Conservation (phyloP, 2,113 vertebrate species). For the Malurus elegans region DNA sequence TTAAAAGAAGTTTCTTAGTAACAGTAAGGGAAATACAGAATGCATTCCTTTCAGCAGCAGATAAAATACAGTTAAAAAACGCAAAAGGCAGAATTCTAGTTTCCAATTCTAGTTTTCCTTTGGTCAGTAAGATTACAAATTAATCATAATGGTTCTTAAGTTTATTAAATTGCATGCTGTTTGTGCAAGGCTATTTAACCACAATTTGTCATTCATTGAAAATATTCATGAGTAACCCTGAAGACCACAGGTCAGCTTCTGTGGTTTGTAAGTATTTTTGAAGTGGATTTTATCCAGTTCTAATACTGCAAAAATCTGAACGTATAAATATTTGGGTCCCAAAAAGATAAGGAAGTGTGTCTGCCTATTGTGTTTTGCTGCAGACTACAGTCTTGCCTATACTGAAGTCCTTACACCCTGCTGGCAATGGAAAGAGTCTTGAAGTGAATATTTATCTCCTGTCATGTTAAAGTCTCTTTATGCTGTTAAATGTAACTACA, state of each 20-base stretch:
- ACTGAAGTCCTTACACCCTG: background rate
- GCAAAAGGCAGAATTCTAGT: background rate
- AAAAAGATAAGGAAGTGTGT: background rate
- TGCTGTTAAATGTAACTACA: background rate
- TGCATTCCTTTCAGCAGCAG: background rate
- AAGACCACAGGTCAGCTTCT: background rate
- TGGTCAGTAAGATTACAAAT: background rate
- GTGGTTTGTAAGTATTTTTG: background rate
- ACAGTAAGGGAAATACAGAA: background rate
- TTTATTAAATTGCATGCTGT: background rate
- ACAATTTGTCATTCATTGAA: background rate
- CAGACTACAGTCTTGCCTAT: background rate
- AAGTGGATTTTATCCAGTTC: background rate
- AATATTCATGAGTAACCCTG: background rate
- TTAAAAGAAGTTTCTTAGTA: background rate
- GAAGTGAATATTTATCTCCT: background rate
- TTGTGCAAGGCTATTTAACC: background rate
- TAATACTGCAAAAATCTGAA: background rate
- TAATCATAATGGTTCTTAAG: background rate
- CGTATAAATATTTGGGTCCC: background rate
- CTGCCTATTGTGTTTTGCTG: background rate
- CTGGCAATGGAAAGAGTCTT: background rate
- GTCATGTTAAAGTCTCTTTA: background rate
- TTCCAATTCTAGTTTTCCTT: background rate
- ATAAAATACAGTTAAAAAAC: background rate